phyloP scores from a whole-genome alignment of 2,113 vertebrate genomes.

The Lagopus leucura region DNA sequence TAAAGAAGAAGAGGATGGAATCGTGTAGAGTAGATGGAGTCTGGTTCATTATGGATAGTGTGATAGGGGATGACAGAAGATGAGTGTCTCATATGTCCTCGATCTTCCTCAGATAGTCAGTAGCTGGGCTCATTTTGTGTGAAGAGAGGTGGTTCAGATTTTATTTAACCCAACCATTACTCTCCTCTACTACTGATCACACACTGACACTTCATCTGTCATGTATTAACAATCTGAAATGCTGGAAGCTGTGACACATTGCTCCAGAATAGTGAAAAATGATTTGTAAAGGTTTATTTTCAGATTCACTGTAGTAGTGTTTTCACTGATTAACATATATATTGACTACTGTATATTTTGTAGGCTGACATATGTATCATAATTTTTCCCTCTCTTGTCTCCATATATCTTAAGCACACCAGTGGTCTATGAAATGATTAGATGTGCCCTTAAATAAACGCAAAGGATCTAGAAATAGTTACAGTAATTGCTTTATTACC shows the following conservation, averaged over 20 bases:
- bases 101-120: not conserved
- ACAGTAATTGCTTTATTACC: not conserved
- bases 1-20: not conserved
- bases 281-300: not conserved
- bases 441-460: not conserved
- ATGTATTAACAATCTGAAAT: not conserved
- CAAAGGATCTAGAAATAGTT: not conserved
- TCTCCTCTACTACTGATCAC: not conserved
- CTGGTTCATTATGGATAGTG: not conserved
- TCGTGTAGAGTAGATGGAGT: not conserved
- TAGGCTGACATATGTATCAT: not conserved
- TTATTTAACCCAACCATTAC: not conserved
- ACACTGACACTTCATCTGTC: not conserved
- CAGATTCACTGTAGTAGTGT: not conserved
- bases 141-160: not conserved
- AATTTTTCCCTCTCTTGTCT: not conserved
- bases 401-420: not conserved
- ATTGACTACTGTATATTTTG: not conserved
- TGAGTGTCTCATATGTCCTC: not conserved
- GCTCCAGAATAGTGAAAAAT: not conserved
- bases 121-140: not conserved
- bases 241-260: not conserved
- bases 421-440: not conserved
- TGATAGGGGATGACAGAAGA: not conserved
- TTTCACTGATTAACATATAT: not conserved